Conservation (phyloP, 2,113 vertebrate species). For the Calypte anna region DNA sequence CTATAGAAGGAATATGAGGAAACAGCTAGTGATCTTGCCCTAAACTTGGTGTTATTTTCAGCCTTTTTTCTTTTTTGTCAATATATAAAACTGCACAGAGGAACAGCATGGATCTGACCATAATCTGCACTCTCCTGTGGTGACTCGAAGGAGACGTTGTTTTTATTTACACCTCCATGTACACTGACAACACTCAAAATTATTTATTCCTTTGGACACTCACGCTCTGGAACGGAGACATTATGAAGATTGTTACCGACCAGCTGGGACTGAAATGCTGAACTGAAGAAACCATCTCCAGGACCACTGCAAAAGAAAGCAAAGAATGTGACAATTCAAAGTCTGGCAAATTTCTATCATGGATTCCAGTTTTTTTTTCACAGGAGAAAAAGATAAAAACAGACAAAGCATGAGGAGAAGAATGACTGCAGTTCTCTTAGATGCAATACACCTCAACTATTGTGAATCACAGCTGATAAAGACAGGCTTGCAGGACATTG, state of each 20-base stretch:
- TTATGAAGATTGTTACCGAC: conserved; percentile 95
- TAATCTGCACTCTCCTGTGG: neutral
- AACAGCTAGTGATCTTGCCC: neutral
- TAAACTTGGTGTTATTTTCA: neutral
- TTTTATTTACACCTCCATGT: neutral
- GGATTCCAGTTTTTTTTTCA: neutral
- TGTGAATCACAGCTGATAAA: neutral
- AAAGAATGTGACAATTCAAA: neutral
- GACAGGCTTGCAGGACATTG: neutral
- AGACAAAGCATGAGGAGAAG: neutral
- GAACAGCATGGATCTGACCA: neutral
- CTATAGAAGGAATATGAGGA: neutral
- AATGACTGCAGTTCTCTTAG: neutral
- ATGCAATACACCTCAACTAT: neutral
- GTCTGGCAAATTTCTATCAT: neutral
- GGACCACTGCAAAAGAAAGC: conserved; percentile 82
- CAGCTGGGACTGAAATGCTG: conserved; percentile 94
- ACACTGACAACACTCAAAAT: neutral
- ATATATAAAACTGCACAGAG: neutral
- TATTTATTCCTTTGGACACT: conserved; percentile 59
- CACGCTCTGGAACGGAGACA: conserved; percentile 92
- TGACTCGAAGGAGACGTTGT: neutral
- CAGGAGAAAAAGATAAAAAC: neutral
- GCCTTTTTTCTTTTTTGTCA: neutral
- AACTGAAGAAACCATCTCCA: conserved; percentile 98